These are phyloP conservation scores for Frieseomelitta varia DNA, from an alignment of 1,140 invertebrate species.

Conservation along the genomic window DNA sequence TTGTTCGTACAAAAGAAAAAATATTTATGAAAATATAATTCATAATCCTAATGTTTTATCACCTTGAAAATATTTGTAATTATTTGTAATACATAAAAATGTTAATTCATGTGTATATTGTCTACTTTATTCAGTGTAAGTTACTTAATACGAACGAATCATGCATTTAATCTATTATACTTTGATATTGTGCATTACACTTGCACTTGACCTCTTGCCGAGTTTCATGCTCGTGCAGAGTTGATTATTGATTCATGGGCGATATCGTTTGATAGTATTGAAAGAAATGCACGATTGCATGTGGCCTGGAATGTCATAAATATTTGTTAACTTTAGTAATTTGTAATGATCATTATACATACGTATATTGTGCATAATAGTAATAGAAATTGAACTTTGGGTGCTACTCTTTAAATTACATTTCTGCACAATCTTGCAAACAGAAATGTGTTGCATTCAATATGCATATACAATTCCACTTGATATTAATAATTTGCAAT, in stretches of 20 bases:
- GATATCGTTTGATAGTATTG: slow-evolving; percentile 27
- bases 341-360: background rate
- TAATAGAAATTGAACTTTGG: background rate
- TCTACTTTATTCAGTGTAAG: background rate
- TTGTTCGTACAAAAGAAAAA: background rate
- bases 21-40: background rate
- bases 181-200: slow-evolving; percentile 5
- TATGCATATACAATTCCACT: background rate
- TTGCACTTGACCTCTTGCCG: slow-evolving; percentile 42
- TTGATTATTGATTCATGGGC: slow-evolving; percentile 33
- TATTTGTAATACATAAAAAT: background rate
- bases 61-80: background rate
- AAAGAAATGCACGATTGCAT: background rate
- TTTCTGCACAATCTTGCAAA: background rate
- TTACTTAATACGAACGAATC: background rate
- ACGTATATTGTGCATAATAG: background rate
- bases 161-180: slow-evolving; percentile 22
- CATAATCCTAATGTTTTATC: background rate
- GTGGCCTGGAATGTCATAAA: background rate
- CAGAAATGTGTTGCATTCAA: background rate
- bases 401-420: background rate
- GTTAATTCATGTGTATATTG: background rate
- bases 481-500: background rate
- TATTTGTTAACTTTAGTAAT: background rate
- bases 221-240: background rate